Conservation (phyloP, 1,140 invertebrate species). For the Ceratitis capitata region DNA sequence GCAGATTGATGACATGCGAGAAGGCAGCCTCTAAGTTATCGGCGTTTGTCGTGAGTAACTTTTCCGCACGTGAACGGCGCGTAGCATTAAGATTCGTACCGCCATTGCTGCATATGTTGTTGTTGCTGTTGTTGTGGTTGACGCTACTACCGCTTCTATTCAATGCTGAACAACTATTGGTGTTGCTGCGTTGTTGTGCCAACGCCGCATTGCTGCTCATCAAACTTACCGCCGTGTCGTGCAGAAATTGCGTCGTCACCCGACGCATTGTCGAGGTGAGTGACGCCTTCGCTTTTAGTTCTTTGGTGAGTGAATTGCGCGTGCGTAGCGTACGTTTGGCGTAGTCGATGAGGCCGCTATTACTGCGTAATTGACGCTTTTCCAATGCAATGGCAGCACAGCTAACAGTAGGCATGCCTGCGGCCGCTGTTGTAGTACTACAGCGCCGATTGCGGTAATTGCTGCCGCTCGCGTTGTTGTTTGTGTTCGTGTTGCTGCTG, state of each 20-base stretch:
- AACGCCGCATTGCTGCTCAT: background rate
- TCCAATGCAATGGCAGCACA: conserved; percentile 28
- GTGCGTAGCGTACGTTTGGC: conserved; percentile 57
- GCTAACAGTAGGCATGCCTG: conserved; percentile 28
- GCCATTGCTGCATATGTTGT: background rate
- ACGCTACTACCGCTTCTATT: background rate
- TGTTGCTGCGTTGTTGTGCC: conserved; percentile 18
- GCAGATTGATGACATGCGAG: conserved; percentile 40
- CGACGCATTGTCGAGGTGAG: conserved; percentile 1
- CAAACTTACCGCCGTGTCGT: background rate
- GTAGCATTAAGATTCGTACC: too few relatives aligned
- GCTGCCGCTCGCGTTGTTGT: background rate
- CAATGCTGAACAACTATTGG: background rate
- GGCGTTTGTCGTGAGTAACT: background rate
- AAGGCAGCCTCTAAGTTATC: conserved; percentile 41
- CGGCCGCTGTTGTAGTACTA: background rate
- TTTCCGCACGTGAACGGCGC: conserved; percentile 38
- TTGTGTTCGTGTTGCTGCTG: too few relatives aligned
- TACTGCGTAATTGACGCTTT: conserved; percentile 59
- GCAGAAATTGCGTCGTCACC: conserved; percentile 36
- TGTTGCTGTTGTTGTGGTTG: background rate
- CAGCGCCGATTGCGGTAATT: background rate
- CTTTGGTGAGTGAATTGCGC: conserved; percentile 49
- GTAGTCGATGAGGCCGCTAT: conserved; percentile 49
- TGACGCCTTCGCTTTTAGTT: conserved; percentile 43